Base-by-base conservation (phyloP, 2,888 invertebrate species). In the Sialis fuliginosa region DNA sequence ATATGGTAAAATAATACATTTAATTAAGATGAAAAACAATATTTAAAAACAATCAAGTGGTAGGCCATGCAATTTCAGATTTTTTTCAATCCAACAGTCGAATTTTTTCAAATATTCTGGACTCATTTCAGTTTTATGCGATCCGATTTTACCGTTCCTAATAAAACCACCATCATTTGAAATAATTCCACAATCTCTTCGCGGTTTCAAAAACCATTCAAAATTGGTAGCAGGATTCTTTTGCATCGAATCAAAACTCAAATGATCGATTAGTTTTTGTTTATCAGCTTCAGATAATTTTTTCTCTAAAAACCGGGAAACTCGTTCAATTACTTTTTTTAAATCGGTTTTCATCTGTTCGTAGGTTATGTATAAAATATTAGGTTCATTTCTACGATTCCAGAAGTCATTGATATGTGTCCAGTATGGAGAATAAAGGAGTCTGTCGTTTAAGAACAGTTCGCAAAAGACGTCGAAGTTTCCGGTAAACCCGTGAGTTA, bases 181-280 rank as follows among this genome's bases (percentile, higher is more conserved):
- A 22, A 22, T 22, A 22, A 22, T 22, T 22, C 22, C 22, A 22
- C 22, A 22, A 4, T 22, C 22, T 22, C 22, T 22, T 22, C 22
- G 2, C 4, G 22, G 22, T 22, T 22, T 22, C 4, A 22, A 22
- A 22, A 22, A 22, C 22, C 22, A 22, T 48, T 60, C 60, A 47
- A 57, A 61, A 54, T 73, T 73, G 2, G 67, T 64, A 44, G 62
- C 59, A 13, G 62, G 60, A 56, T 73, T 72, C 10, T 59, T 55
- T 53, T 65, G 66, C 72, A 73, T 73, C 44, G 57, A 64, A n/a
- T 61, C 58, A 55, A 75, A 75, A 47, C 66, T 66, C 51, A 72
- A 64, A 56, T 72, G 71, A 2, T 64, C 53, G 34, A 58, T 55
- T n/a, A 75, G 60, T 1, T 50, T 49, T 5, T 57, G 52, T 31